Evolutionary conservation across 2,888 invertebrate genomes (phyloP), one percentile per base, ranked within the genome.

Genomic region (Leuctra nigra): DNA sequence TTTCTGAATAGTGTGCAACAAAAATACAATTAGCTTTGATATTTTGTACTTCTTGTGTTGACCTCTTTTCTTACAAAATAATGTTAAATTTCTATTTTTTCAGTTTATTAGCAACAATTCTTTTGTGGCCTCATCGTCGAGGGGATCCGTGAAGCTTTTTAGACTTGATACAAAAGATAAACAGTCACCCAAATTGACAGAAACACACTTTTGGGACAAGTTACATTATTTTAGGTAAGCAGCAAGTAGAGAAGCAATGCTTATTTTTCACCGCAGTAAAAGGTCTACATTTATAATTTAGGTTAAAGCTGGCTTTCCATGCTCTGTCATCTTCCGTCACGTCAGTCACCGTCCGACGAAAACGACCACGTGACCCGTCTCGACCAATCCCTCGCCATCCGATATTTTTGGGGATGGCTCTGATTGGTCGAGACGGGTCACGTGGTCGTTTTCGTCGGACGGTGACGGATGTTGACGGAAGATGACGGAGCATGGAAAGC

Each of bases 51-150:
- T 6, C 11, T 6, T 29, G 29, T 29, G 11, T 29, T 6, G 11
- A 29, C 29, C 38, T 9, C 9, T 14, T 7, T 38, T 11, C 14
- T 11, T 38, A 38, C 9, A 38, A 38, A 38, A 13, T 50, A 48
- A 39, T 20, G 47, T 60, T 54, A 56, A 38, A 25, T 54, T 47
- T 62, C 39, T 16, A 16, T 22, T 11, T 24, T 57, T 46, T 9
- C 63, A 82, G 79, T 89, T 90, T 68, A 73, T 87, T 9, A 82
- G 82, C 61, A 68, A 78, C 71, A 83, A 84, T 62, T 77, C 76
- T 59, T 80, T 89, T 59, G 83, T 84, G 7, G 72, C 70, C 1
- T 72, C 77, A 0, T 76, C 77, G 1, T 77, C 78, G 0, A 78
- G 76, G 61, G 92, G 92, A 1, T 79, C 80, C 61, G 80, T 88